These are phyloP conservation scores for Julus scandinavius DNA, from an alignment of 2,888 invertebrate genomes.

Conservation along the genomic window DNA sequence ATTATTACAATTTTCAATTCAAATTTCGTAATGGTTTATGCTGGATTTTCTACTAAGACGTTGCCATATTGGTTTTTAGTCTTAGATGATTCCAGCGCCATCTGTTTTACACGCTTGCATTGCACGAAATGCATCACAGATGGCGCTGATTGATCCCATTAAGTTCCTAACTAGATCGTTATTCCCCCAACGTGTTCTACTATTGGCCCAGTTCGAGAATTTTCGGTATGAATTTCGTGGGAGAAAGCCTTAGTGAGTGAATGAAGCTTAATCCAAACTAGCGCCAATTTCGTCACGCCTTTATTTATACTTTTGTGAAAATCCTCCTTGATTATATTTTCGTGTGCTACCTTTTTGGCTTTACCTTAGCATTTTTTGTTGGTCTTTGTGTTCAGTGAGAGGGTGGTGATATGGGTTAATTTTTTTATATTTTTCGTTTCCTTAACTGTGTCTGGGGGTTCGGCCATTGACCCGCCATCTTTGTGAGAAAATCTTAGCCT, in stretches of 20 bases:
- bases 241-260: not conserved
- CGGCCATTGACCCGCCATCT: conserved; percentile 45
- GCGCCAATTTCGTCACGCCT: not conserved
- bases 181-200: not conserved
- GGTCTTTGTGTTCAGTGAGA: not conserved
- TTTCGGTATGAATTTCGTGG: not conserved
- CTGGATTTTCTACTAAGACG: too few relatives aligned
- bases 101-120: too few relatives aligned
- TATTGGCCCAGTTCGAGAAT: not conserved
- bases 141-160: not conserved
- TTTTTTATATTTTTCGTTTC: conserved; percentile 3
- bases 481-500: conserved; percentile 36
- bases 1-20: too few relatives aligned
- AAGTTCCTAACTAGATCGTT: not conserved
- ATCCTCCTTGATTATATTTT: not conserved
- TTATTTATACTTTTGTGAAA: not conserved
- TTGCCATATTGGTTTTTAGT: too few relatives aligned
- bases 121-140: not conserved
- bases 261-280: not conserved
- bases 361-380: not conserved
- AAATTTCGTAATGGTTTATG: too few relatives aligned
- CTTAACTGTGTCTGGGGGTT: conserved; percentile 40
- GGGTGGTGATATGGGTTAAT: conserved; percentile 37
- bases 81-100: too few relatives aligned
- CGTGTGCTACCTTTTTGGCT: not conserved